These are phyloP conservation scores for Geotrupes spiniger DNA, from an alignment of 2,888 invertebrate species.

Conservation along the genomic window DNA sequence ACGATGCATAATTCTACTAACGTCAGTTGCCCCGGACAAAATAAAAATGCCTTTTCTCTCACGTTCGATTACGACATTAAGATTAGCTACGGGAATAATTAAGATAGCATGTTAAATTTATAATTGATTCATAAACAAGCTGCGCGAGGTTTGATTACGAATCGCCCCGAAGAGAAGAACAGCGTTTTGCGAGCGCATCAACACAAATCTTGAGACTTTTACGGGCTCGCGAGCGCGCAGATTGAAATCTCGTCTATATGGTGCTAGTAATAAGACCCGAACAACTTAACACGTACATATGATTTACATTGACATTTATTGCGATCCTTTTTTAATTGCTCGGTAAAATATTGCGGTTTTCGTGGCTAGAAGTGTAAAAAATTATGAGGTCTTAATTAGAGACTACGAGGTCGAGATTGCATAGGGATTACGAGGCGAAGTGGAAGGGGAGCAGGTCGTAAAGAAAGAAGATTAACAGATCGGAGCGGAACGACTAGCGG, in stretches of 20 bases:
- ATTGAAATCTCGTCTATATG: slow-evolving; percentile 29
- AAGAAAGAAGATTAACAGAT: slow-evolving; percentile 30
- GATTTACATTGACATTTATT: slow-evolving; percentile 41
- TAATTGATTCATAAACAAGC: slow-evolving; percentile 18
- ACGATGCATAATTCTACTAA: no score
- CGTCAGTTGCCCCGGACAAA: no score
- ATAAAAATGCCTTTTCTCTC: background rate
- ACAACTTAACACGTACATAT: slow-evolving; percentile 33
- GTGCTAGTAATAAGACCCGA: slow-evolving; percentile 22
- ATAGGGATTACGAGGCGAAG: slow-evolving; percentile 34
- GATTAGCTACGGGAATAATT: slow-evolving; percentile 2
- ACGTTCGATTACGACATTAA: slow-evolving; percentile 6
- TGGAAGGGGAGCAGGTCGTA: slow-evolving; percentile 27
- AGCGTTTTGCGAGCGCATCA: background rate
- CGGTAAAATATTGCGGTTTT: slow-evolving; percentile 37
- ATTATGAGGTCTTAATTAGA: slow-evolving; percentile 46
- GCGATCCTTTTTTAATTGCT: slow-evolving; percentile 40
- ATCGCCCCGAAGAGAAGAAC: background rate
- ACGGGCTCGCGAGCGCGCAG: slow-evolving; percentile 9
- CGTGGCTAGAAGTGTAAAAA: slow-evolving; percentile 34
- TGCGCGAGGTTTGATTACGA: slow-evolving; percentile 13
- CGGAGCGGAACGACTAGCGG: slow-evolving; percentile 31
- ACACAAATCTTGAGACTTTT: slow-evolving; percentile 4
- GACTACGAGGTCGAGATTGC: slow-evolving; percentile 35
- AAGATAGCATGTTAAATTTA: slow-evolving; percentile 9